Base-by-base conservation (phyloP, 35 echinoderm and acorn worm species). In the Holothuria glaberrima region DNA sequence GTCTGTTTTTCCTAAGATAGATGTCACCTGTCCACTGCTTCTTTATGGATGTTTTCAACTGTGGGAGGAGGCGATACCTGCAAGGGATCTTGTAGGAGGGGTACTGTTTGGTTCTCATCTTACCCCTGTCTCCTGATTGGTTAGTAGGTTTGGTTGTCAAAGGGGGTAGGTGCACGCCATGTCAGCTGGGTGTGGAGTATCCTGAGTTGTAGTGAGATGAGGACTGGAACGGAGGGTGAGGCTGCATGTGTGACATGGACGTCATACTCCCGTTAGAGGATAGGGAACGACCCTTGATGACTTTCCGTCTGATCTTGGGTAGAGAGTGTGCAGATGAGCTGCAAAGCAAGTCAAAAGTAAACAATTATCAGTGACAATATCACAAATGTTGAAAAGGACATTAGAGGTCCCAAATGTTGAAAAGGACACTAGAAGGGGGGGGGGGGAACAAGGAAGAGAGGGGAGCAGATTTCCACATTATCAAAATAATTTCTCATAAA, bases 171-270 rank as follows among this genome's bases (percentile, higher is more conserved):
- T 75, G 71, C 71, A 75, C 28, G 5, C 71, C 71, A 38, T 67
- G 62, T 96, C 91, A 96, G 44, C 94, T 96, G 33, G 94, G 94
- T 0, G 90, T 86, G 87, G 91, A 90, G 87, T 80, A 86, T 34
- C 87, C 91, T 0, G 91, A 83, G 30, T 88, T 70, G 45, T 89
- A 88, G 17, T 89, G 93, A 75, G 91, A 86, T 12, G 79, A 31
- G 62, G 86, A 82, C 36, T 58, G 59, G 88, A 86, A n/a, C 45
- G 83, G 95, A 10, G 95, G 95, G 9, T 91, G 89, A 20, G 86
- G 86, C 54, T 64, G 63, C 71, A 89, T 71, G 27, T 21, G 65
- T 20, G 77, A 46, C 34, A 91, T 30, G 26, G 95, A 94, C 2
- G 79, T 44, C 4, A 72, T 60, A 59, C 89, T 87, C 48, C 92